Conservation (phyloP, 1,140 invertebrate species). For the Mercenaria mercenaria region DNA sequence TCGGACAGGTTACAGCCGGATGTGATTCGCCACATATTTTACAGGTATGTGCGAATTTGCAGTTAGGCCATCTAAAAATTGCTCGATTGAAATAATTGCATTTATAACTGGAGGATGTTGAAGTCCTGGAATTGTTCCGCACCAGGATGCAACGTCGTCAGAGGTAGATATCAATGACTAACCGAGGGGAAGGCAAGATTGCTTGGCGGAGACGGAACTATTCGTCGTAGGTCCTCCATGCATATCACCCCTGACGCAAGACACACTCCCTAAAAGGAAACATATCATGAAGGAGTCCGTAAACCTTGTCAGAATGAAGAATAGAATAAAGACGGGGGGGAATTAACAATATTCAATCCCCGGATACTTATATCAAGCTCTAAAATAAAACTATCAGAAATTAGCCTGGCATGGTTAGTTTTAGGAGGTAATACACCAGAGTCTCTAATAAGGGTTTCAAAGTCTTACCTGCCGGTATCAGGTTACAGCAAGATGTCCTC, state of each 20-base stretch:
- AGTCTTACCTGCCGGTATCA: neutral
- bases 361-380: neutral
- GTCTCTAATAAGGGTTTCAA: neutral
- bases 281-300: conserved; percentile 1
- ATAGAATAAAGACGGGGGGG: neutral
- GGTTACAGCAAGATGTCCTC: neutral
- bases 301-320: neutral
- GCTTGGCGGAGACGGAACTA: too few relatives aligned
- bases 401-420: neutral
- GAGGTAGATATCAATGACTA: too few relatives aligned
- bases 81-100: too few relatives aligned
- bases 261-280: neutral
- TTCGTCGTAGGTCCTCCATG: conserved; percentile 27
- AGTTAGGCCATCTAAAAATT: too few relatives aligned
- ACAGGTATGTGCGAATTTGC: too few relatives aligned
- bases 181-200: too few relatives aligned
- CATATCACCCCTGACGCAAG: neutral
- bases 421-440: neutral
- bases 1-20: too few relatives aligned
- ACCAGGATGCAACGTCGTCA: too few relatives aligned
- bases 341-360: neutral
- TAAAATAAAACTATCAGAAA: neutral
- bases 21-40: too few relatives aligned
- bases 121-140: too few relatives aligned
- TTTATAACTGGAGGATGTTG: too few relatives aligned